Evolutionary conservation across 2,888 invertebrate species (phyloP), one percentile per base, ranked within the genome.

Genomic region (Drosophila vallismaia): DNA sequence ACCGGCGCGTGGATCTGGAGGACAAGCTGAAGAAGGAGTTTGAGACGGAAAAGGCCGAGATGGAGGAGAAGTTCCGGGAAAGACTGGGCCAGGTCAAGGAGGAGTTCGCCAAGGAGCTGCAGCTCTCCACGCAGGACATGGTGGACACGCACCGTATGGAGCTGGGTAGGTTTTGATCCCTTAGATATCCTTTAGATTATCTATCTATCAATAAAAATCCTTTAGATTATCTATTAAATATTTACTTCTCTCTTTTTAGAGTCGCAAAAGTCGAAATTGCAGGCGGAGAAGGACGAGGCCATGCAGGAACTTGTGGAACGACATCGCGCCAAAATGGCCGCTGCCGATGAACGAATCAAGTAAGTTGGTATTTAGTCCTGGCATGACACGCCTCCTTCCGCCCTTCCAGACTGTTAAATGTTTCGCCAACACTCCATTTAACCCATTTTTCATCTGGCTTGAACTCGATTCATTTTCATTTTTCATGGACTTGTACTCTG

Each of bases 21-120:
- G 87, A 81, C 68, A 76, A 80, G 33, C 82, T 92, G 14, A 88
- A 87, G 24, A 74, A 88, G 58, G 95, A 96, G 85, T 92, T 95
- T 53, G 92, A 96, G 49, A 92, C 94, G 77, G 93, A 95, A 59
- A 92, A 96, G 89, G 94, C 95, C 87, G 95, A 95, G 91, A 94
- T 95, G 59, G 96, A 95, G 85, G 94, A 95, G 90, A 93, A 93
- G 6, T 95, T 96, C 89, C 94, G 95, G 49, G 95, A 95, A 71
- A 94, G 95, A 19, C 77, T 92, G 50, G 86, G 86, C 49, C 90
- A 91, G 62, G 91, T 92, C 31, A 91, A 91, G 69, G 90, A 91
- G n/a, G 91, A 92, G 60, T 92, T 92, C 62, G 85, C 90, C 64
- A 88, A 85, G 10, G 92, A 92, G 74, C 66, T 92, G 53, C 89